Percentiles rank a stretch among this genome's conserved stretches.
These are phyloP conservation scores for Drosophila pegasa DNA, from an alignment of 2,888 invertebrate genomes.

Conservation along the genomic window DNA sequence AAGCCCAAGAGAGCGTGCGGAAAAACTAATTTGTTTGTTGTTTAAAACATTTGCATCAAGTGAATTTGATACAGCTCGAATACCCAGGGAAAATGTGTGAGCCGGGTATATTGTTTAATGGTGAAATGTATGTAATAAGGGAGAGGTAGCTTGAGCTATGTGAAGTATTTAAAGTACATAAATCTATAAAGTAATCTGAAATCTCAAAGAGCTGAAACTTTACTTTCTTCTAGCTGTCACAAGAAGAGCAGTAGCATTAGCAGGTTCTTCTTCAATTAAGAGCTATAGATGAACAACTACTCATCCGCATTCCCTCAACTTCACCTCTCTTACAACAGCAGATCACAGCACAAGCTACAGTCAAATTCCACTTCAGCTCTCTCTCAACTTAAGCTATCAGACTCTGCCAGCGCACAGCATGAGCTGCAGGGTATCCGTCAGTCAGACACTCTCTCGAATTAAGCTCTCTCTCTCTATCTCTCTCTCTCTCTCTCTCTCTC, in stretches of 20 bases:
- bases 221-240: no score
- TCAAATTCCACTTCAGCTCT: no score
- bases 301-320: background rate
- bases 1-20: slow-evolving; percentile 1
- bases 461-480: no score
- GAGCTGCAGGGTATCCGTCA: background rate
- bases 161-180: no score
- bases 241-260: background rate
- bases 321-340: background rate
- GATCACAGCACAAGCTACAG: background rate
- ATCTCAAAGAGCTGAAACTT: no score
- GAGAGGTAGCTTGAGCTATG: no score
- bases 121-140: no score
- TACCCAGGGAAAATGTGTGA: background rate
- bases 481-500: no score
- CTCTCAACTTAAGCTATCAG: no score
- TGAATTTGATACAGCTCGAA: slow-evolving; percentile 3
- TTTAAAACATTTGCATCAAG: slow-evolving; percentile 9
- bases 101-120: background rate
- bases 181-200: no score
- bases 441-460: no score
- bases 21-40: slow-evolving; percentile 14
- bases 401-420: background rate
- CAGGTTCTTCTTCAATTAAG: background rate
- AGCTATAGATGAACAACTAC: no score